Evolutionary conservation across 2,113 vertebrate species (phyloP).

Genomic region (Todiramphus saurophagus): DNA sequence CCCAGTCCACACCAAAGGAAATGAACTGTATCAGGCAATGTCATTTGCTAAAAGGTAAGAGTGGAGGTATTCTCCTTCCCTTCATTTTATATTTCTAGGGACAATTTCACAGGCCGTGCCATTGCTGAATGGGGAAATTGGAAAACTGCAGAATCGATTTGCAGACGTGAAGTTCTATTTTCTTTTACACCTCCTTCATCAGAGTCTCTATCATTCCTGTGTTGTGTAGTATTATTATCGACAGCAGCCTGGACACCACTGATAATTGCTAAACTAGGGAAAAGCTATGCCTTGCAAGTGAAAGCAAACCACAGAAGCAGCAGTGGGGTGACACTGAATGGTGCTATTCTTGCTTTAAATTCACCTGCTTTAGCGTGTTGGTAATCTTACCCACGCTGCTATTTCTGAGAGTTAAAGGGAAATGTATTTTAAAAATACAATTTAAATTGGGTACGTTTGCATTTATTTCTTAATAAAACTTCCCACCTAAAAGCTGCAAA

Average conservation of each 20-base stretch:
- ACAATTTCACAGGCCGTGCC: slow-evolving; percentile 87
- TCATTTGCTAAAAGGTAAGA: slow-evolving; percentile 76
- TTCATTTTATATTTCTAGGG: slow-evolving; percentile 78
- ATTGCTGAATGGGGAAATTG: slow-evolving; percentile 82
- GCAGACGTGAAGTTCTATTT: slow-evolving; percentile 85
- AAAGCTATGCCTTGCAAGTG: slow-evolving; percentile 32
- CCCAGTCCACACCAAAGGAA: slow-evolving; percentile 31
- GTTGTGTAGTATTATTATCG: slow-evolving; percentile 71
- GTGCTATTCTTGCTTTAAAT: background rate
- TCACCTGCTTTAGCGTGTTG: background rate
- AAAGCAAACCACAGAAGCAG: background rate
- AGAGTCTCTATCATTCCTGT: slow-evolving; percentile 72
- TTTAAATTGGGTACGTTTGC: background rate
- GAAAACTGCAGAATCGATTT: slow-evolving; percentile 88
- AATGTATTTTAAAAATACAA: background rate
- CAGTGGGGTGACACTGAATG: background rate
- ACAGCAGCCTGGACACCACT: slow-evolving; percentile 64
- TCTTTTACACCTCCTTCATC: slow-evolving; percentile 80
- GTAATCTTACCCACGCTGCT: background rate
- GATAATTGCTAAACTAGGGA: slow-evolving; percentile 70
- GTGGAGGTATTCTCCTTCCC: slow-evolving; percentile 70
- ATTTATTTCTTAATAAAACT: background rate
- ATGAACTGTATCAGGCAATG: slow-evolving; percentile 73
- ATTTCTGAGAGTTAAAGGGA: background rate
- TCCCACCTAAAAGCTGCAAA: background rate